These are phyloP conservation scores for Stegodyphus mimosarum DNA, from an alignment of 1,140 invertebrate species.

Conservation along the genomic window DNA sequence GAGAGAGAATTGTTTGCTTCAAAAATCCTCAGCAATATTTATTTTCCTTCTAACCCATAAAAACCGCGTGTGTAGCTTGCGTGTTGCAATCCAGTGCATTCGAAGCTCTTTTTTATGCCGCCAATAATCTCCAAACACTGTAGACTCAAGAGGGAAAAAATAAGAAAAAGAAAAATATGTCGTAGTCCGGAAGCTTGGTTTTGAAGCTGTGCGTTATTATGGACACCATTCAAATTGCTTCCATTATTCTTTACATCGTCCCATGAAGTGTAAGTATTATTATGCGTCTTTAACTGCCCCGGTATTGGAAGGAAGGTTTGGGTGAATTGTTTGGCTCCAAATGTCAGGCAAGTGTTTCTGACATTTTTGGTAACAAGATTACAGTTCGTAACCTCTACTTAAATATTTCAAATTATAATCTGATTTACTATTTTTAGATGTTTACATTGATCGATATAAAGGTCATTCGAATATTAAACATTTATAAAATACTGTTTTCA, in stretches of 20 bases:
- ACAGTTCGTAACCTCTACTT: no score
- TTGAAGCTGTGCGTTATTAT: constrained; percentile 22
- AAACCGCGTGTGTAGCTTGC: constrained; percentile 27
- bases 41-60: constrained; percentile 48
- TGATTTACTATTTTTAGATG: no score
- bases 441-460: no score
- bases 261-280: constrained; percentile 52
- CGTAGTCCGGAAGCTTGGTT: neutral
- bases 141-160: neutral
- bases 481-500: no score
- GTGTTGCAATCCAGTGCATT: constrained; percentile 4
- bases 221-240: constrained; percentile 48
- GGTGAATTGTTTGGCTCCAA: neutral
- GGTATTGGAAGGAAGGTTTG: constrained; percentile 13
- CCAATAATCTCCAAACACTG: constrained; percentile 48
- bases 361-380: no score
- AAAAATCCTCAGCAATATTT: constrained; percentile 17
- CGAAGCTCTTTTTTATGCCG: constrained; percentile 10
- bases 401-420: no score
- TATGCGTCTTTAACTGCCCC: constrained; percentile 49
- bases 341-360: neutral
- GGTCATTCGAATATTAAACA: no score
- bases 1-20: no score
- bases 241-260: constrained; percentile 55
- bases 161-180: constrained; percentile 9